Conservation (phyloP, 2,113 vertebrate genomes). For the Gymnogyps californianus region DNA sequence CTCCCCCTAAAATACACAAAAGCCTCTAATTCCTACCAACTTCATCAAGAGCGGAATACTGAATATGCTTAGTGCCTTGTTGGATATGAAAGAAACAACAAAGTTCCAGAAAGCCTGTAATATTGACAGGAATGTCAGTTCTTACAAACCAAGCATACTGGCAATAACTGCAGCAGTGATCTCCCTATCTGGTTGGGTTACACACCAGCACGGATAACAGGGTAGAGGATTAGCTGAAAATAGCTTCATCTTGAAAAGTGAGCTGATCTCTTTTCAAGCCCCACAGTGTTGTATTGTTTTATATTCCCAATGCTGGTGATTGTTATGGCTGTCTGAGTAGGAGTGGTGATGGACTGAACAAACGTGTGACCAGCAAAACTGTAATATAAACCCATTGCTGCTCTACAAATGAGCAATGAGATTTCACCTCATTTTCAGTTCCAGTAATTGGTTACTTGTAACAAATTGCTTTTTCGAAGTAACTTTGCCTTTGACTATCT, state of each 20-base stretch:
- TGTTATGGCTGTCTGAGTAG: not conserved
- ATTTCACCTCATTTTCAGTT: not conserved
- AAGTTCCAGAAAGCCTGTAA: not conserved
- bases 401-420: not conserved
- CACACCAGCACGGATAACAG: not conserved
- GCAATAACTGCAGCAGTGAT: not conserved
- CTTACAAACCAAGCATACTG: not conserved
- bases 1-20: not conserved
- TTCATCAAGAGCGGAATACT: not conserved
- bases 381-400: not conserved
- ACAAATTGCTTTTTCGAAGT: not conserved
- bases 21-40: not conserved
- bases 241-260: not conserved
- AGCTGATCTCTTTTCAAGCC: not conserved
- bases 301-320: not conserved
- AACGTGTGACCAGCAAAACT: not conserved
- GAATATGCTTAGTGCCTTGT: not conserved
- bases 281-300: not conserved
- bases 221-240: constrained; percentile 14
- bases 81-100: not conserved
- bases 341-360: not conserved
- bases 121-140: not conserved
- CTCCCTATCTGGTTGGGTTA: not conserved
- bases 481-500: not conserved
- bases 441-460: not conserved